Conservation (phyloP, 2,888 invertebrate species). For the Chymomyza caudatula region DNA sequence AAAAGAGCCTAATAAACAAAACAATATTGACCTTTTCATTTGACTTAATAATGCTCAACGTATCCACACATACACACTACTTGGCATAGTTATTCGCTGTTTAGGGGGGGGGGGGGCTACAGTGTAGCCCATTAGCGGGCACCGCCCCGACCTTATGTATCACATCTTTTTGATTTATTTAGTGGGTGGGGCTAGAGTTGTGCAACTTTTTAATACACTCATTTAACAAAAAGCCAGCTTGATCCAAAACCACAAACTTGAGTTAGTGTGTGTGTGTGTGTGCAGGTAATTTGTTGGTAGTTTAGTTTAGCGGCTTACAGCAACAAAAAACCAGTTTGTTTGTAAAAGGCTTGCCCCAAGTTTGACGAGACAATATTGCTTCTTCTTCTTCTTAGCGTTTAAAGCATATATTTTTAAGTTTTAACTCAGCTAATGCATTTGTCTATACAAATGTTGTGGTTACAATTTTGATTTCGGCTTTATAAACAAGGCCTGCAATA, state of each 20-base stretch:
- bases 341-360: not conserved
- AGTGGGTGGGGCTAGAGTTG: slow-evolving; percentile 11
- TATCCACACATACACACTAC: too few species aligned
- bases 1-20: too few species aligned
- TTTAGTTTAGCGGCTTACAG: not conserved
- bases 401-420: not conserved
- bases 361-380: too few species aligned
- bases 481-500: not conserved
- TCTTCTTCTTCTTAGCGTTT: too few species aligned
- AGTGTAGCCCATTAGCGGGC: too few species aligned
- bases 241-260: slow-evolving; percentile 7
- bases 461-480: not conserved
- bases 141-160: too few species aligned
- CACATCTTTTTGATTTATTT: not conserved
- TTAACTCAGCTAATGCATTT: not conserved
- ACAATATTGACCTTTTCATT: too few species aligned
- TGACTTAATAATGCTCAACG: too few species aligned
- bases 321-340: not conserved
- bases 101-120: too few species aligned
- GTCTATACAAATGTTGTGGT: not conserved
- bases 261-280: not conserved
- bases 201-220: slow-evolving; percentile 25
- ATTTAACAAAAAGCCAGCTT: slow-evolving; percentile 3
- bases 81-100: too few species aligned
- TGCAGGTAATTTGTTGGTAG: not conserved